Base-by-base conservation (phyloP, 1,140 invertebrate genomes). In the Drosophila serrata region DNA sequence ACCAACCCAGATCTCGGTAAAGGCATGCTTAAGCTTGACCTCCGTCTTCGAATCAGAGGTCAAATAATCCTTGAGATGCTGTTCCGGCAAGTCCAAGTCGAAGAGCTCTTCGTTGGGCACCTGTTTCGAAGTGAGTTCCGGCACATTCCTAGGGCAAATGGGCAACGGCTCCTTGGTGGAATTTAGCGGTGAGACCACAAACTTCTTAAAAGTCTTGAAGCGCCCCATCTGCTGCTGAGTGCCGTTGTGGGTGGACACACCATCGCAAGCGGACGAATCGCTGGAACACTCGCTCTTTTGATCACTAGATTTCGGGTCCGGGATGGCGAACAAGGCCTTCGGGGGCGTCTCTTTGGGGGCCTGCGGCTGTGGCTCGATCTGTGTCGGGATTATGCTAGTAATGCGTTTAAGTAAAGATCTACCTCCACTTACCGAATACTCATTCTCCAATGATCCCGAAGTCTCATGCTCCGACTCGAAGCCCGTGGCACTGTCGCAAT, bases 1-100 rank as follows among this genome's bases (percentile, higher is more conserved):
- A 6, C 48, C 79, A 9, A 86, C 22, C 82, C 82, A 86, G 46
- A 75, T 79, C 17, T 79, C 46, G 6, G 82, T 87, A 8, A 75
- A 86, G 1, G 65, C 75, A 15, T 27, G 31, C 35, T 76, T 82
- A 22, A 68, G 75, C 29, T 55, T 4, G 15, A 46, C 59, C 13
- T 46, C 61, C 13, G 17, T 40, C 19, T 53, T 1, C 4, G 24
- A 4, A 42, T 40, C 60, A 15, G 27, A 17, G 8, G n/a, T 9
- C 2, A 57, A 27, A n/a, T n/a, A 22, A 11, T 46, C 22, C 15
- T 67, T 24, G 1, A 29, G n/a, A 5, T 6, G 3, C 35, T 1
- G 39, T 9, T 8, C 17, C 9, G 61, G 13, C 2, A 22, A 13
- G 19, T 61, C 42, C 46, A 82, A 24, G 3, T 61, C n/a, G n/a